These are phyloP conservation scores for Drosophila eugracilis DNA, from an alignment of 1,140 invertebrate genomes.

Conservation along the genomic window DNA sequence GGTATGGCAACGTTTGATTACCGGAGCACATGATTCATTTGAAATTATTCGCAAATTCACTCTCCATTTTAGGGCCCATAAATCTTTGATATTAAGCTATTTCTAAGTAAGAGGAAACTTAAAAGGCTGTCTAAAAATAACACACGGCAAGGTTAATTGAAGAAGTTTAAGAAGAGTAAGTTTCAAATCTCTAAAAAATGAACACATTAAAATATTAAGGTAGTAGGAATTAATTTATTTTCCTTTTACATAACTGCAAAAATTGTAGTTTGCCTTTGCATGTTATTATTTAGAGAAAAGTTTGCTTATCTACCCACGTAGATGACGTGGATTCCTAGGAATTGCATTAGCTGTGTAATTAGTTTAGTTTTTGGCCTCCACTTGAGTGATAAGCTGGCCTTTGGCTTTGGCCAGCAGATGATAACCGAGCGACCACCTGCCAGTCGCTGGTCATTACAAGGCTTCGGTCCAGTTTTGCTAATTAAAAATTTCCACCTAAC, in stretches of 20 bases:
- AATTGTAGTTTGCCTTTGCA: neutral
- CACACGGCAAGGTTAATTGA: too few species aligned
- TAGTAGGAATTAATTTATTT: neutral
- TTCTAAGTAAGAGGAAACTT: neutral
- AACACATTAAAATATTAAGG: neutral
- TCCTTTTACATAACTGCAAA: neutral
- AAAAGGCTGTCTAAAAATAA: too few species aligned
- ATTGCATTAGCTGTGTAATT: slow-evolving; percentile 24
- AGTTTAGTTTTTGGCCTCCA: slow-evolving; percentile 19
- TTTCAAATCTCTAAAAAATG: too few species aligned
- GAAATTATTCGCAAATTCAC: slow-evolving; percentile 37
- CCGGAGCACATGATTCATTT: slow-evolving; percentile 48
- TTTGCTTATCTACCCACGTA: slow-evolving; percentile 1
- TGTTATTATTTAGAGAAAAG: neutral
- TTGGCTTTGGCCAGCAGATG: slow-evolving; percentile 7
- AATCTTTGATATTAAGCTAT: slow-evolving; percentile 24
- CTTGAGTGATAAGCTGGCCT: slow-evolving; percentile 55
- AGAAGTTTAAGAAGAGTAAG: too few species aligned
- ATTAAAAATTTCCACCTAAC: slow-evolving; percentile 52
- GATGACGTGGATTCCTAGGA: slow-evolving; percentile 40
- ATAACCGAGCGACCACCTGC: slow-evolving; percentile 9
- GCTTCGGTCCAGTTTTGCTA: slow-evolving; percentile 32
- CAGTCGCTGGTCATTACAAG: slow-evolving; percentile 24
- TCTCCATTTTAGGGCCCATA: slow-evolving; percentile 28
- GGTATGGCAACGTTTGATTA: slow-evolving; percentile 28